Conservation (phyloP, 2,113 vertebrate genomes). For the Psephotus haematonotus region DNA sequence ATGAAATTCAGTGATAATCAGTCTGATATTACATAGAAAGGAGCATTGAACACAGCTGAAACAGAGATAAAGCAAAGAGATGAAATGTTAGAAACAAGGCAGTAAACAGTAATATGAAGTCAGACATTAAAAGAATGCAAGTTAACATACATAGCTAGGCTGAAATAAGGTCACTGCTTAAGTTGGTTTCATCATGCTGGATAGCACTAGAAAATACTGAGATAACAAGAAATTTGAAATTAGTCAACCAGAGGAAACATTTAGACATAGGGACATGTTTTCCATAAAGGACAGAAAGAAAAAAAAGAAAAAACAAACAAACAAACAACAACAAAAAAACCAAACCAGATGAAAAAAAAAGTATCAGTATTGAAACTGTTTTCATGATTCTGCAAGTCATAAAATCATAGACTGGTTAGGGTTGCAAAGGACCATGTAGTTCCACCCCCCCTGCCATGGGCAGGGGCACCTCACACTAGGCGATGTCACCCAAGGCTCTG, state of each 20-base stretch:
- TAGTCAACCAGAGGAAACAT: neutral
- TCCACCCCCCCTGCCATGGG: neutral
- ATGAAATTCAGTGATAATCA: neutral
- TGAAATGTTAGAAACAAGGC: neutral
- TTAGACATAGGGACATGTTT: neutral
- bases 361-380: accelerated
- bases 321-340: neutral
- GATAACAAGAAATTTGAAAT: neutral
- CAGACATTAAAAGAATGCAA: neutral
- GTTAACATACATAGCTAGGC: neutral
- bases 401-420: neutral
- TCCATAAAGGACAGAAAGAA: neutral
- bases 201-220: neutral
- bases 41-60: neutral
- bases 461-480: neutral
- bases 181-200: neutral
- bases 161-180: neutral
- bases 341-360: neutral
- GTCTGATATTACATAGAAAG: neutral
- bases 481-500: neutral
- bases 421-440: neutral
- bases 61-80: neutral
- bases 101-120: neutral
- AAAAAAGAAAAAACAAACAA: neutral
- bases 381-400: neutral